Conservation (phyloP, 2,113 vertebrate genomes). For the Fukomys damarensis region DNA sequence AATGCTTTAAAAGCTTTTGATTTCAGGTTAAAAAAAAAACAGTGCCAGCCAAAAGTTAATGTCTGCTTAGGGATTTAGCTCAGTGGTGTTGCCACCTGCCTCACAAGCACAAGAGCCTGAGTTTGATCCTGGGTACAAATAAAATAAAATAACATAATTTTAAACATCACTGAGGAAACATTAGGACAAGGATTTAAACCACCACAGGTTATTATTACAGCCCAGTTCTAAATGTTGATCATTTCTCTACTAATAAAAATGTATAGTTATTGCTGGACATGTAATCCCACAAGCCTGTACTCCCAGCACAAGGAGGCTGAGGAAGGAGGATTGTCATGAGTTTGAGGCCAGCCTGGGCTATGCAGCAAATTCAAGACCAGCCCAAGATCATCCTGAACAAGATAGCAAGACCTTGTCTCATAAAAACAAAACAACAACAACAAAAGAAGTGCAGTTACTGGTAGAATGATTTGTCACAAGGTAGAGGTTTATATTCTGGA, state of each 20-base stretch:
- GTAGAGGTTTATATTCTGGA: not conserved
- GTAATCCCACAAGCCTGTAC: not conserved
- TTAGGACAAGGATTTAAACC: slow-evolving; percentile 19
- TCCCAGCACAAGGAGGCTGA: not conserved
- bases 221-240: not conserved
- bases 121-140: no score
- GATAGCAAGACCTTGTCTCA: no score
- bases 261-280: not conserved
- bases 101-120: no score
- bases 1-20: slow-evolving; percentile 22
- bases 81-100: no score
- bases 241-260: slow-evolving; percentile 16
- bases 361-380: no score
- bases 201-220: not conserved
- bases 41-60: not conserved
- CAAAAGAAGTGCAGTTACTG: not conserved
- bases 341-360: not conserved
- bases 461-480: not conserved
- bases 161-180: slow-evolving; percentile 41
- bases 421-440: not conserved
- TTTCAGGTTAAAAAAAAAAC: slow-evolving; percentile 9
- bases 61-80: not conserved
- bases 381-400: no score
- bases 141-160: not conserved
- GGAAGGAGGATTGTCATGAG: not conserved